Percentiles rank a stretch among this genome's conserved stretches.
These are phyloP conservation scores for Polia nebulosa DNA, from an alignment of 2,888 invertebrate genomes.

Conservation along the genomic window DNA sequence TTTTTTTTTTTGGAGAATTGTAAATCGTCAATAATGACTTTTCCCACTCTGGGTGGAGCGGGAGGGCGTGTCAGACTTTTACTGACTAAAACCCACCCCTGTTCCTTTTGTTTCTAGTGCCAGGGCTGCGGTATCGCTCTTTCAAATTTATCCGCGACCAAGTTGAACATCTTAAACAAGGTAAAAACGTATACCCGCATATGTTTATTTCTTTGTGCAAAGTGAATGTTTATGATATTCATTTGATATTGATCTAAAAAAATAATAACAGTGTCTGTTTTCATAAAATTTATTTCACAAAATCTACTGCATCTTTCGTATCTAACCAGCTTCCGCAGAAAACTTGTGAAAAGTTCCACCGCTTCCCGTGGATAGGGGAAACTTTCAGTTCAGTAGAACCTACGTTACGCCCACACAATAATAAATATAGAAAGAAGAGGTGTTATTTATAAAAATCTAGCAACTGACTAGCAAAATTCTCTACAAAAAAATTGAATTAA, in stretches of 20 bases:
- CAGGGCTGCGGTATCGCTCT: background rate
- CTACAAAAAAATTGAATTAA: too few species aligned
- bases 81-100: background rate
- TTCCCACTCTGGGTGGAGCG: background rate
- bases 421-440: background rate
- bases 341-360: background rate
- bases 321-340: background rate
- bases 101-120: background rate
- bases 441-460: too few species aligned
- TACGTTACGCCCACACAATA: background rate
- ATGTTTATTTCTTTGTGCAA: too few species aligned
- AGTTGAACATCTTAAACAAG: too few species aligned
- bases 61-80: background rate
- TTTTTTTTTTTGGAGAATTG: background rate
- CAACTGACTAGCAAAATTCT: too few species aligned
- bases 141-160: too few species aligned
- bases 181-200: too few species aligned
- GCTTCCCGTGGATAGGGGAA: background rate
- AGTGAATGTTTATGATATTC: background rate
- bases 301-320: background rate
- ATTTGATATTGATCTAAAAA: background rate
- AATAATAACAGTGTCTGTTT: background rate
- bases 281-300: background rate
- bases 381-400: constrained; percentile 1
- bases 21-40: background rate